Percentiles rank a stretch among this genome's conserved stretches.
These are phyloP conservation scores for Uromys caudimaculatus DNA, from an alignment of 2,797 vertebrate genomes.

Conservation along the genomic window DNA sequence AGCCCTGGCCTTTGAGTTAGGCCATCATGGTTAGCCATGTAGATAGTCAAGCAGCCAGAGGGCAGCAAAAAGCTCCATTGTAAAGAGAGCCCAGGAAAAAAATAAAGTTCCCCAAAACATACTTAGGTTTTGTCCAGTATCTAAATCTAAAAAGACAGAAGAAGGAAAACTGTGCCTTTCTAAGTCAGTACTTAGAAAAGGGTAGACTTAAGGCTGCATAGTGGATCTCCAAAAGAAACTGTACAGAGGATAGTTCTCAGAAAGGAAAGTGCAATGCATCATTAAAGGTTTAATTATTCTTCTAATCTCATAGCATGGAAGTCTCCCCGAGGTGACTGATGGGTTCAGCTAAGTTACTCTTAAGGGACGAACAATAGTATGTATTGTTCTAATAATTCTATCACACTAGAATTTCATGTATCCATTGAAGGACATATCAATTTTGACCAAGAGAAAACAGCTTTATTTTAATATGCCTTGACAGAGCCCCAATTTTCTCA, in stretches of 20 bases:
- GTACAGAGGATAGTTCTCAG: neutral
- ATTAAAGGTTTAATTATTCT: neutral
- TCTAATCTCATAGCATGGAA: neutral
- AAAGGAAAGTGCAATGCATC: neutral
- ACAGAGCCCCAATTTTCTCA: too few relatives aligned
- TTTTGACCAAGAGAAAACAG: neutral
- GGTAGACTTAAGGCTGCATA: neutral
- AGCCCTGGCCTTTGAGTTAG: neutral
- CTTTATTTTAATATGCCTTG: neutral
- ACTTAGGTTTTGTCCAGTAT: neutral
- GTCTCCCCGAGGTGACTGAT: neutral
- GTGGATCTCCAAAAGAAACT: neutral
- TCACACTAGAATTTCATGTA: neutral
- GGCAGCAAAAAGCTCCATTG: neutral
- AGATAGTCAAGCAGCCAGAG: neutral
- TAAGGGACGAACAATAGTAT: neutral
- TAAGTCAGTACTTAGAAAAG: neutral
- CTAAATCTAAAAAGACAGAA: neutral
- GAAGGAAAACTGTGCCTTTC: neutral
- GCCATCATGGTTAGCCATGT: neutral
- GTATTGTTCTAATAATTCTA: neutral
- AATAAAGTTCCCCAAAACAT: neutral
- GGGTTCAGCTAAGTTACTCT: neutral
- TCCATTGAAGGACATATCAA: neutral
- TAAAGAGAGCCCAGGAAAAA: too few relatives aligned